phyloP scores from a whole-genome alignment of 2,888 invertebrate genomes.

The Athrips mouffetella region DNA sequence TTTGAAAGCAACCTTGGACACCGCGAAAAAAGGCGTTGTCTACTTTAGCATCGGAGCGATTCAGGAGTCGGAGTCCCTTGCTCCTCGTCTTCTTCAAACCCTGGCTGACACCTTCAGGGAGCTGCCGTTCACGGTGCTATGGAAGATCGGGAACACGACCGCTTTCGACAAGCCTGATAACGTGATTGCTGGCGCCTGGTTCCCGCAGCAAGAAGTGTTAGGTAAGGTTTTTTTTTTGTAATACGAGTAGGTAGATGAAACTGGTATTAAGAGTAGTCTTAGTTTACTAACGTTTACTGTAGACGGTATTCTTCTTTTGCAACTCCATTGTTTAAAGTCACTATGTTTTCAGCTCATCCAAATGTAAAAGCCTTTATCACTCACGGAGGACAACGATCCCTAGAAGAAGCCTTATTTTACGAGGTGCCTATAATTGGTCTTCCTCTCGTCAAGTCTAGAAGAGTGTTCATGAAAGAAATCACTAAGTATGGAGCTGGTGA shows the following conservation, averaged over 20 bases:
- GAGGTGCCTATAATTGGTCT: constrained; percentile 63
- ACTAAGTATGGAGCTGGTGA: constrained; percentile 58
- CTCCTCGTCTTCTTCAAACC: constrained; percentile 51
- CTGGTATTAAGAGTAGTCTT: background rate
- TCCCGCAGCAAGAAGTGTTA: constrained; percentile 76
- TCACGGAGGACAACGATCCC: constrained; percentile 63
- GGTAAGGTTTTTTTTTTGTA: constrained; percentile 46
- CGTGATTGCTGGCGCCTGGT: constrained; percentile 67
- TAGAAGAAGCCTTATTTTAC: constrained; percentile 68
- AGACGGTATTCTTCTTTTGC: too few species aligned
- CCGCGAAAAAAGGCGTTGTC: constrained; percentile 61
- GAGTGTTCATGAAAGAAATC: constrained; percentile 56
- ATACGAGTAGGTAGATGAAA: background rate
- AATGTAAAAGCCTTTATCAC: constrained; percentile 67
- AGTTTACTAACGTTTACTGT: too few species aligned
- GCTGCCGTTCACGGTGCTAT: constrained; percentile 68
- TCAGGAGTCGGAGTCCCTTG: constrained; percentile 63
- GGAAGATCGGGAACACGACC: constrained; percentile 71
- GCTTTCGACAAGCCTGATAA: constrained; percentile 60
- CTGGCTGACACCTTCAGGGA: constrained; percentile 66
- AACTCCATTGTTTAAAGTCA: background rate
- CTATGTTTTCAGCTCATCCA: constrained; percentile 64
- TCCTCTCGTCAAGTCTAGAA: constrained; percentile 54
- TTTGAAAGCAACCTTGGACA: constrained; percentile 51
- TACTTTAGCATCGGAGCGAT: constrained; percentile 74